Evolutionary conservation across 2,113 vertebrate species (phyloP).

Genomic region (Pteruthius melanotis): DNA sequence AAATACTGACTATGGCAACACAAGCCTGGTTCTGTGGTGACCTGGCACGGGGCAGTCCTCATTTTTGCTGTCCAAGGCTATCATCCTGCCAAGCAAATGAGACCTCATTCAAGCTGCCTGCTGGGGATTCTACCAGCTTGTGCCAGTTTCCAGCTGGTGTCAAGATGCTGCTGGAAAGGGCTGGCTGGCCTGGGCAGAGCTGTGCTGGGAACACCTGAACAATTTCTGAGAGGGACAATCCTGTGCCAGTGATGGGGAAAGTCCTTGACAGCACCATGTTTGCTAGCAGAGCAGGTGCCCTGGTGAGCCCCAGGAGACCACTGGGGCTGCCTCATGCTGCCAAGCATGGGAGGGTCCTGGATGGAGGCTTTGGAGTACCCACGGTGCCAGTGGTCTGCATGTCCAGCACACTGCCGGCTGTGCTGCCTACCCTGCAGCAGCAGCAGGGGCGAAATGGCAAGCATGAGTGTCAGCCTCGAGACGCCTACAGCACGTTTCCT

Average conservation of each 20-base stretch:
- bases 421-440: neutral
- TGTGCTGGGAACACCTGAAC: neutral
- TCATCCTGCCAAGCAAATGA: neutral
- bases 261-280: fast-evolving
- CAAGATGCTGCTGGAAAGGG: neutral
- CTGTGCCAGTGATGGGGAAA: neutral
- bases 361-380: neutral
- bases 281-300: neutral
- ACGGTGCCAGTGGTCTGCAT: fast-evolving
- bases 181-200: neutral
- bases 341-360: neutral
- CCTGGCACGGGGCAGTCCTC: neutral
- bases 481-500: constrained; percentile 34
- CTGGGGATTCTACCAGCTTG: fast-evolving
- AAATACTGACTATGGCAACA: neutral
- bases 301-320: neutral
- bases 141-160: neutral
- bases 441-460: neutral
- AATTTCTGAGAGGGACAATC: neutral
- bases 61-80: neutral
- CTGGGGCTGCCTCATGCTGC: neutral
- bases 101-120: neutral
- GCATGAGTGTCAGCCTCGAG: neutral
- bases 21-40: fast-evolving
- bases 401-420: fast-evolving